Conservation (phyloP, 2,888 invertebrate species). For the Subacronicta megacephala region DNA sequence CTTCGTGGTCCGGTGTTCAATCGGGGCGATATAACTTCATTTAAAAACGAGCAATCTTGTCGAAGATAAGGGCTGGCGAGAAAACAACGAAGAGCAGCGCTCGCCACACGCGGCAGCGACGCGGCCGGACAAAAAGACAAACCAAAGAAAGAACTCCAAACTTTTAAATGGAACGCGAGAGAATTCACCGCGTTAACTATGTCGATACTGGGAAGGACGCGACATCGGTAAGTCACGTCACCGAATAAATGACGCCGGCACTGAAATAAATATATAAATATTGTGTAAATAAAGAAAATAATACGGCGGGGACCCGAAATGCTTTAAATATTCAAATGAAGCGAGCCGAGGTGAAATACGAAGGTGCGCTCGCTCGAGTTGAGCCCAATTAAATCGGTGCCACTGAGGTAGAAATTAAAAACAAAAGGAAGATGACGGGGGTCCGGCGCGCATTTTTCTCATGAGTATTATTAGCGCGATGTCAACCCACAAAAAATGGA, state of each 20-base stretch:
- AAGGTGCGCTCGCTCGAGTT: conserved; percentile 88
- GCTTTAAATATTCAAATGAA: conserved; percentile 90
- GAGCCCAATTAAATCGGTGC: conserved; percentile 90
- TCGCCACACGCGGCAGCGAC: conserved; percentile 84
- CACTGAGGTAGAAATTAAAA: conserved; percentile 90
- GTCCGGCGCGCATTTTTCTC: conserved; percentile 88
- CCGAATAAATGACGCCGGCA: conserved; percentile 86
- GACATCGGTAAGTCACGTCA: conserved; percentile 89
- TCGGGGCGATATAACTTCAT: conserved; percentile 89
- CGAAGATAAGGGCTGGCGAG: conserved; percentile 86
- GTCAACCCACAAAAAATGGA: conserved; percentile 88
- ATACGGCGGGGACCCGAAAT: conserved; percentile 85
- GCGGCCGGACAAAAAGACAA: conserved; percentile 79
- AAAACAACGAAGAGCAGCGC: conserved; percentile 87
- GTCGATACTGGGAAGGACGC: conserved; percentile 89
- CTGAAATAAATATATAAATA: conserved; percentile 89
- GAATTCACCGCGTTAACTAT: conserved; percentile 88
- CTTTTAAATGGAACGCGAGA: conserved; percentile 88
- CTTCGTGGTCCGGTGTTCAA: conserved; percentile 84
- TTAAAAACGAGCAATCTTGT: conserved; percentile 89
- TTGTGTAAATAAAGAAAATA: conserved; percentile 89
- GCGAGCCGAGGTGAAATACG: conserved; percentile 89
- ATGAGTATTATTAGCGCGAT: conserved; percentile 90
- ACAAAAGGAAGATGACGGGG: conserved; percentile 88
- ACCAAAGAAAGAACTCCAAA: conserved; percentile 81